A percentile compares a stretch with the other conserved stretches of the same genome.
These are phyloP conservation scores for Petrosia ficiformis DNA, from an alignment of 37 sponge, comb jelly and placozoan genomes.

Conservation along the genomic window DNA sequence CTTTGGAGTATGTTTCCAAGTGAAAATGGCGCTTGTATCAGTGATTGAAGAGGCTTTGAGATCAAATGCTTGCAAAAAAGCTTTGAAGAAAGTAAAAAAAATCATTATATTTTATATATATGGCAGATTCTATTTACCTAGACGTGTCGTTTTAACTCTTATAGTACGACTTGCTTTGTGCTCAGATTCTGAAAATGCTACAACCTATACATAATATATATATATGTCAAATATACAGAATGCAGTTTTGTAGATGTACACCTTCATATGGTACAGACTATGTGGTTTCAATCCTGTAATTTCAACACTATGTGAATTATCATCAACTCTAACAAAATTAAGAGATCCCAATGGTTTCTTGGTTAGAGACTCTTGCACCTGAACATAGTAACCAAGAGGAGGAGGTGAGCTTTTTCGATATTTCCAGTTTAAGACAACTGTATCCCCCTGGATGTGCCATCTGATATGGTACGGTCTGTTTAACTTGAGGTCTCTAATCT, in stretches of 20 bases:
- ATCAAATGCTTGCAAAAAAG: conserved; percentile 21
- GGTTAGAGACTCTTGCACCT: conserved; percentile 1
- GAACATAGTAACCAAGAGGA: conserved; percentile 27
- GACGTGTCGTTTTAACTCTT: conserved; percentile 17
- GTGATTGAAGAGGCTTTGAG: conserved; percentile 25
- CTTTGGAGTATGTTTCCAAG: conserved; percentile 37
- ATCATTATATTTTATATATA: not conserved
- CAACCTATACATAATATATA: conserved; percentile 19
- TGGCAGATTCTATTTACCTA: conserved; percentile 13
- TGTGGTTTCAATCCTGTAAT: conserved; percentile 48
- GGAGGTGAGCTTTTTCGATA: not conserved
- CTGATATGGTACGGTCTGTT: not conserved
- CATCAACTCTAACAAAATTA: conserved; percentile 39
- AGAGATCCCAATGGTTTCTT: conserved; percentile 11
- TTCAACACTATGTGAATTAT: not conserved
- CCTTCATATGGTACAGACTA: conserved; percentile 37
- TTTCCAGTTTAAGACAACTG: conserved; percentile 27
- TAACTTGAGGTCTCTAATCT: too few species aligned
- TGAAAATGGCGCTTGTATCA: conserved; percentile 22
- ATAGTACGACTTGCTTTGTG: conserved; percentile 27
- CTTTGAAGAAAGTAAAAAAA: conserved; percentile 11
- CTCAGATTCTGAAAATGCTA: conserved; percentile 23
- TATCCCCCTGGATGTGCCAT: conserved; percentile 2
- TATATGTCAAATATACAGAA: not conserved
- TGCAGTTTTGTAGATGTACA: not conserved